phyloP scores from a whole-genome alignment of 2,888 invertebrate genomes.

The Crioceris asparagi region DNA sequence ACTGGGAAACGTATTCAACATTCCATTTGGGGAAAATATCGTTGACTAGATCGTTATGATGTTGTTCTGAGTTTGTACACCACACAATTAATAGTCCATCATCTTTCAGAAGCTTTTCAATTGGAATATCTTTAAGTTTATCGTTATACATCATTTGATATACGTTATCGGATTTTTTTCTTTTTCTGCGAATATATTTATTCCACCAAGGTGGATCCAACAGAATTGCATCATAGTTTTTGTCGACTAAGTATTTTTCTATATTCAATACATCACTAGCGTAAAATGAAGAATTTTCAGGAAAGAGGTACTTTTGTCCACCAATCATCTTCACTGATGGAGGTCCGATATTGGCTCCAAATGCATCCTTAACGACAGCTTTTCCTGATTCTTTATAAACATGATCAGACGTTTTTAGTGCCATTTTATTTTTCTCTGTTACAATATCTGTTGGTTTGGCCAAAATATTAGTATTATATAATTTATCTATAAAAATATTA shows the following conservation, averaged over 20 bases:
- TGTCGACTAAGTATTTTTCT: conserved; percentile 37
- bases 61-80: conserved; percentile 80
- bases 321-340: conserved; percentile 43
- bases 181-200: conserved; percentile 79
- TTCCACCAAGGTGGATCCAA: conserved; percentile 97
- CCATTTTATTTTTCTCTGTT: too few relatives aligned
- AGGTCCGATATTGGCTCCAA: conserved; percentile 45
- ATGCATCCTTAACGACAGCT: conserved; percentile 15
- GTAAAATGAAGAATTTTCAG: conserved; percentile 53
- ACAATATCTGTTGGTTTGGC: too few relatives aligned
- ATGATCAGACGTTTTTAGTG: too few relatives aligned
- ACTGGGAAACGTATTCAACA: conserved; percentile 56
- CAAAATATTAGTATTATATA: too few relatives aligned
- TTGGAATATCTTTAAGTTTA: conserved; percentile 59
- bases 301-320: conserved; percentile 50
- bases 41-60: conserved; percentile 55
- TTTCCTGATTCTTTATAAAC: too few relatives aligned
- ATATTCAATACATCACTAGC: conserved; percentile 55
- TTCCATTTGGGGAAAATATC: conserved; percentile 74
- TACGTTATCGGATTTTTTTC: conserved; percentile 48
- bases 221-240: conserved; percentile 67
- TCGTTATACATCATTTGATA: conserved; percentile 73
- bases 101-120: conserved; percentile 48
- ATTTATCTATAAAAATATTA: too few relatives aligned
- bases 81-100: conserved; percentile 72